phyloP scores from a whole-genome alignment of 35 echinoderm and acorn worm species.

The Chiridota heheva region DNA sequence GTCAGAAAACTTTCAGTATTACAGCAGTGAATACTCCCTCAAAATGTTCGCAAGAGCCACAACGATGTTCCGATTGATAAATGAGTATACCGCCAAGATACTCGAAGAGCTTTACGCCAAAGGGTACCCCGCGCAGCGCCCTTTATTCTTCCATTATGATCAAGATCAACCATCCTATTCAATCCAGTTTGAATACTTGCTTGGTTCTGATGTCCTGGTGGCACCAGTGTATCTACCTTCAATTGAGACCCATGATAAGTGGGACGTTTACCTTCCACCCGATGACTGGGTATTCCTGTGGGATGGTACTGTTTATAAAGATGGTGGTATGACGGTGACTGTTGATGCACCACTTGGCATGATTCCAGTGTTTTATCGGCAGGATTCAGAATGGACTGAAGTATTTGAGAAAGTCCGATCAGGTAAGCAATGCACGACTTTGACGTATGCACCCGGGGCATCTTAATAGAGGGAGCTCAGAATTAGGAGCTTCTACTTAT shows the following conservation, averaged over 20 bases:
- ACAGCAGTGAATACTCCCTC: slow-evolving; percentile 64
- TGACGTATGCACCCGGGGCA: no score
- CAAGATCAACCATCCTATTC: slow-evolving; percentile 46
- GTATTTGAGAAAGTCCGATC: slow-evolving; percentile 16
- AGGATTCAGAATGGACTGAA: slow-evolving; percentile 30
- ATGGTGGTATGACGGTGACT: slow-evolving; percentile 39
- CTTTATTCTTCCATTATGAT: slow-evolving; percentile 96
- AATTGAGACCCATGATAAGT: slow-evolving; percentile 29
- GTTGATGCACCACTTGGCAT: slow-evolving; percentile 57
- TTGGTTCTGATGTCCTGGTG: slow-evolving; percentile 81
- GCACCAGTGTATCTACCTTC: slow-evolving; percentile 75
- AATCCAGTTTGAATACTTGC: slow-evolving; percentile 88
- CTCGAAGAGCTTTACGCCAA: slow-evolving; percentile 61
- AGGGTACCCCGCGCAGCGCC: slow-evolving; percentile 85
- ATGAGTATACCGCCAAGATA: slow-evolving; percentile 57
- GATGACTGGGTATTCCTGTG: slow-evolving; percentile 77
- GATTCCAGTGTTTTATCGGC: slow-evolving; percentile 71
- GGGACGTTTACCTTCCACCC: slow-evolving; percentile 77
- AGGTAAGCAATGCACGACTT: no score
- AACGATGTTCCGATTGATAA: slow-evolving; percentile 57
- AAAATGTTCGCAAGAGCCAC: slow-evolving; percentile 68
- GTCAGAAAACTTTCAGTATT: slow-evolving; percentile 86
- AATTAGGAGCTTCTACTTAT: no score
- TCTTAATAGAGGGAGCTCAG: no score
- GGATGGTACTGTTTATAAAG: slow-evolving; percentile 44